These are phyloP conservation scores for Gymnoscopelus microlampas DNA, from an alignment of 2,797 vertebrate genomes.

Conservation along the genomic window DNA sequence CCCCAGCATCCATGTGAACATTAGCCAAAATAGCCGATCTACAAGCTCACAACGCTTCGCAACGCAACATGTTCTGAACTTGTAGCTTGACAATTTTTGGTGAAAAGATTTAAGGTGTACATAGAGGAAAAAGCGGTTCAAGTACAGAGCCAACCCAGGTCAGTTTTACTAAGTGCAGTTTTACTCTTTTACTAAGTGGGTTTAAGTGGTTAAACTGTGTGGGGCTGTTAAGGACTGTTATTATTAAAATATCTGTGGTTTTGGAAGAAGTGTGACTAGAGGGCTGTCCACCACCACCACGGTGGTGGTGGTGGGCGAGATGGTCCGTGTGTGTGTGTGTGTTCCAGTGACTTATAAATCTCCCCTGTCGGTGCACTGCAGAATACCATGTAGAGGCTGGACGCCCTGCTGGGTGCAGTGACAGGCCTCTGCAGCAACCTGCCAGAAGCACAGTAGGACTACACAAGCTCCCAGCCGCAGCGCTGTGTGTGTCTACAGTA, in stretches of 20 bases:
- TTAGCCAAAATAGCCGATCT: too few species aligned
- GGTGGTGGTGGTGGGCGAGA: constrained; percentile 50
- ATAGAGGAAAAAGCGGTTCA: too few species aligned
- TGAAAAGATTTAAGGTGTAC: too few species aligned
- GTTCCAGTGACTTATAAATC: constrained; percentile 78
- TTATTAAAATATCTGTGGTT: constrained; percentile 21
- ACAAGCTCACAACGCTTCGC: too few species aligned
- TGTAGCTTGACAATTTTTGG: too few species aligned
- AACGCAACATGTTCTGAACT: too few species aligned
- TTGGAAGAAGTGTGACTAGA: constrained; percentile 50
- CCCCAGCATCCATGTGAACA: too few species aligned
- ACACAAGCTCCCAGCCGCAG: constrained; percentile 77
- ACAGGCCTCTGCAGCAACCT: constrained; percentile 79
- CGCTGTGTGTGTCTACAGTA: constrained; percentile 45
- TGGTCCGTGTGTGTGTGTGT: constrained; percentile 50
- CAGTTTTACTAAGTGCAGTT: too few species aligned
- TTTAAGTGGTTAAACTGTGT: too few species aligned
- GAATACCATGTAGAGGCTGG: constrained; percentile 77
- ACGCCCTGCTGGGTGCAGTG: constrained; percentile 74
- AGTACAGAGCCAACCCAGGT: too few species aligned
- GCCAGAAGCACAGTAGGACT: constrained; percentile 79
- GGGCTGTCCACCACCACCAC: too few species aligned
- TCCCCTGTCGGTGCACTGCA: constrained; percentile 52
- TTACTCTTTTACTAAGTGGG: too few species aligned
- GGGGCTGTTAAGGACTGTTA: background rate